Base-by-base conservation (phyloP, 2,888 invertebrate species). In the Protophormia terraenovae region DNA sequence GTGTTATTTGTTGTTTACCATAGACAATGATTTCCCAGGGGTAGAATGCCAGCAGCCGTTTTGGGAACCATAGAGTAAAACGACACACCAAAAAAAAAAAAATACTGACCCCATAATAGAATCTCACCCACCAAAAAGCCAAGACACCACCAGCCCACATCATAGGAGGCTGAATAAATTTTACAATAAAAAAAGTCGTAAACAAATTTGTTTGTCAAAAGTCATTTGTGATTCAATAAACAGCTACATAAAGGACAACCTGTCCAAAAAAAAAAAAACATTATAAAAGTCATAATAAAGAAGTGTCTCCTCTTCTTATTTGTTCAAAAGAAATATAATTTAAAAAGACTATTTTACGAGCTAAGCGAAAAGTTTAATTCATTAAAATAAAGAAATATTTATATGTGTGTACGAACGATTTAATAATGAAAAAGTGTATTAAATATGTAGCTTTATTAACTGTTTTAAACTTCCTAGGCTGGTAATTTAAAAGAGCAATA, bases 11-110 rank as follows among this genome's bases (percentile, higher is more conserved):
- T 82, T 85, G 82, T 85, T 85, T 85, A 85, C 85, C 85, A 82
- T 75, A 82, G 85, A 85, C 85, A 85, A 85, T 85, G 85, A 85
- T 85, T 85, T 85, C 85, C 85, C 85, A 85, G 85, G 85, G 82
- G 85, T 85, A 19, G 82, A 29, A 85, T 85, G 85, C 85, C 85
- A 85, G 78, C 85, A 85, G 85, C 82, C 85, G 85, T 85, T 85
- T 82, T 78, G 85, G 85, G 85, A 85, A 53, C 78, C 85, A 85
- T 81, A 47, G 45, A 78, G 73, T 64, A 55, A 85, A 85, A 58
- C 82, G 85, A 75, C 78, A 84, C 50, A 64, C n/a, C n/a, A n/a
- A n/a, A 55, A 53, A 72, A 47, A 53, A 71, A 71, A 75, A 73
- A 55, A 16, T 73, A 55, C 78, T 82, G 82, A 82, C 85, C 85